Conservation (phyloP, 2,888 invertebrate species). For the Acrobasis repandana region DNA sequence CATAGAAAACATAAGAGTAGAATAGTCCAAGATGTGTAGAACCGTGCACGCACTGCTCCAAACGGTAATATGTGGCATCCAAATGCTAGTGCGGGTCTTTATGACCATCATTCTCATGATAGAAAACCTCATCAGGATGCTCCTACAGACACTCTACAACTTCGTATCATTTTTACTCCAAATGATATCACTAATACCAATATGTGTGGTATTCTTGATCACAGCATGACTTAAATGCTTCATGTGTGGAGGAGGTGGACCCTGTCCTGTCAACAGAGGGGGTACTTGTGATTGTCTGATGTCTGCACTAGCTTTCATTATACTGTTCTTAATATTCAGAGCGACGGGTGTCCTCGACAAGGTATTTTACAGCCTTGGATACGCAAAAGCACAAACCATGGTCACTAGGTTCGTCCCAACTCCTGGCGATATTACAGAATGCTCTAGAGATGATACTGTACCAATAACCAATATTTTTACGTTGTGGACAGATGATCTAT, state of each 20-base stretch:
- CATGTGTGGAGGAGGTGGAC: slow-evolving; percentile 67
- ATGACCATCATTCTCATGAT: slow-evolving; percentile 70
- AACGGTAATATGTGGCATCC: slow-evolving; percentile 60
- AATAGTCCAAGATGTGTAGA: slow-evolving; percentile 57
- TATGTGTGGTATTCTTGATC: slow-evolving; percentile 62
- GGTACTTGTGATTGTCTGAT: slow-evolving; percentile 65
- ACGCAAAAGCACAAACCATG: slow-evolving; percentile 47
- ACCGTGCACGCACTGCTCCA: slow-evolving; percentile 59
- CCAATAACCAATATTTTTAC: too few species aligned
- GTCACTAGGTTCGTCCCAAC: slow-evolving; percentile 50
- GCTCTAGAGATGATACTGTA: slow-evolving; percentile 52
- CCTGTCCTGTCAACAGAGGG: slow-evolving; percentile 59
- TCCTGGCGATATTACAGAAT: slow-evolving; percentile 59
- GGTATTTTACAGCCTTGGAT: slow-evolving; percentile 63
- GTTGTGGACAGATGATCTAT: too few species aligned
- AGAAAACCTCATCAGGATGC: slow-evolving; percentile 67
- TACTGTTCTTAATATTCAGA: slow-evolving; percentile 62
- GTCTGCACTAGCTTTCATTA: slow-evolving; percentile 55
- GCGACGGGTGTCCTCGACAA: slow-evolving; percentile 65
- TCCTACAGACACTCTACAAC: slow-evolving; percentile 67
- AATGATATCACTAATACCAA: slow-evolving; percentile 65
- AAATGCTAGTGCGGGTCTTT: slow-evolving; percentile 67
- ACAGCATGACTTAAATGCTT: slow-evolving; percentile 63
- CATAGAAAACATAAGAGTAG: too few species aligned
- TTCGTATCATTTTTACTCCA: slow-evolving; percentile 67